A percentile compares a stretch with the other conserved stretches of the same genome.
Conservation (phyloP, 2,797 vertebrate genomes). For the Tauraco hartlaubi region DNA sequence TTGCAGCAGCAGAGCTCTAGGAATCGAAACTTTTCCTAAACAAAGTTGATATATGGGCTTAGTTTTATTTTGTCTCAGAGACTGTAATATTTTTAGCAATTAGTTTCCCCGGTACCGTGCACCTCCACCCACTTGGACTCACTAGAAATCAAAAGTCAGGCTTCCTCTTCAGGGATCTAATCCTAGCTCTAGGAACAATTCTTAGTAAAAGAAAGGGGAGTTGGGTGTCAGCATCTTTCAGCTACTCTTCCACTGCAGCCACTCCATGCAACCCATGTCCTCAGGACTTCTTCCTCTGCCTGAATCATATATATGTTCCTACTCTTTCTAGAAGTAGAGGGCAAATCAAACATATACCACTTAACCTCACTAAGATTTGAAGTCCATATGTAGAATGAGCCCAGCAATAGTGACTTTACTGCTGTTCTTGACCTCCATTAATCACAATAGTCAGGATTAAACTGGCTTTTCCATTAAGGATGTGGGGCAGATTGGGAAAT, state of each 20-base stretch:
- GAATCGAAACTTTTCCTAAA: background rate
- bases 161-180: background rate
- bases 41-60: background rate
- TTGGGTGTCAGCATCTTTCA: background rate
- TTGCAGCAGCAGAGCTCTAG: background rate
- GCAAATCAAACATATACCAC: background rate
- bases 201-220: background rate
- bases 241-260: background rate
- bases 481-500: background rate
- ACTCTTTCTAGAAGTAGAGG: background rate
- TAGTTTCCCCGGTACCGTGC: background rate
- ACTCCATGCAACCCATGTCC: background rate
- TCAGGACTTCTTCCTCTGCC: background rate
- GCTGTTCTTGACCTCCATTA: background rate
- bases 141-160: background rate
- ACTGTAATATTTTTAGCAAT: background rate
- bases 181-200: background rate
- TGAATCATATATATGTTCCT: background rate
- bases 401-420: background rate
- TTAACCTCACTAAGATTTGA: background rate
- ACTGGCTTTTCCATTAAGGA: background rate
- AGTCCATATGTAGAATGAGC: background rate
- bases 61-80: background rate
- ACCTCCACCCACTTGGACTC: background rate
- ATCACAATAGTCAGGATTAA: background rate